Percentiles rank a stretch among this genome's conserved stretches.
Evolutionary conservation across 2,888 invertebrate species (phyloP).

Genomic region (Diaprepes abbreviatus): DNA sequence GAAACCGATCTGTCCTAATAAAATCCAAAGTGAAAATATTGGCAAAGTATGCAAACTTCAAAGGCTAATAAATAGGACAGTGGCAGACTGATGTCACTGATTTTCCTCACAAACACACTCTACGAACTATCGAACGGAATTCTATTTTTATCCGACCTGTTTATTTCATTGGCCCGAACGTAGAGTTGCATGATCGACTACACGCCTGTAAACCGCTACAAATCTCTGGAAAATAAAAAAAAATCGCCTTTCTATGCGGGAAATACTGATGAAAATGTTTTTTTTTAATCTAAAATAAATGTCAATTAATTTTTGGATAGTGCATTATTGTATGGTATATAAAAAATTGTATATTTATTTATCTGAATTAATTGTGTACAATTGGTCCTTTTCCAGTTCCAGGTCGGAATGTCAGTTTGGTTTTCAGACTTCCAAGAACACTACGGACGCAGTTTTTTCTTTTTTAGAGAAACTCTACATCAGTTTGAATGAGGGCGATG

Average conservation of each 20-base stretch:
- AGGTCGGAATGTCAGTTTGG: too few species aligned
- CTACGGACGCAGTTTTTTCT: too few species aligned
- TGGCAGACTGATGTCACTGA: slow-evolving; percentile 34
- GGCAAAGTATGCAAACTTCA: neutral
- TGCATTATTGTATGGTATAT: too few species aligned
- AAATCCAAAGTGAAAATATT: neutral
- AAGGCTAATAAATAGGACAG: slow-evolving; percentile 33
- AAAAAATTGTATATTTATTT: too few species aligned
- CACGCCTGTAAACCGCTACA: neutral
- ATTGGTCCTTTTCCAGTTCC: too few species aligned
- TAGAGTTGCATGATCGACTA: slow-evolving; percentile 34
- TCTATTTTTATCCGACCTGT: slow-evolving; percentile 43
- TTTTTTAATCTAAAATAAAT: too few species aligned
- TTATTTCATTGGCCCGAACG: slow-evolving; percentile 39
- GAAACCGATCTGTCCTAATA: neutral
- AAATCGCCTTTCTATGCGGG: neutral
- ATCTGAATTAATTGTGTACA: too few species aligned
- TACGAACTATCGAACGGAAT: slow-evolving; percentile 40
- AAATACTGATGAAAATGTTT: neutral
- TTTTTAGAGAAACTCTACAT: too few species aligned
- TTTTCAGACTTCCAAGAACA: too few species aligned
- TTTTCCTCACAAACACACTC: slow-evolving; percentile 36
- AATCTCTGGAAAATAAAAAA: neutral
- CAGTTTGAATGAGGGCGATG: too few species aligned
- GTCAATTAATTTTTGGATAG: too few species aligned